phyloP scores from a whole-genome alignment of 2,113 vertebrate species.

The Ciconia boyciana region DNA sequence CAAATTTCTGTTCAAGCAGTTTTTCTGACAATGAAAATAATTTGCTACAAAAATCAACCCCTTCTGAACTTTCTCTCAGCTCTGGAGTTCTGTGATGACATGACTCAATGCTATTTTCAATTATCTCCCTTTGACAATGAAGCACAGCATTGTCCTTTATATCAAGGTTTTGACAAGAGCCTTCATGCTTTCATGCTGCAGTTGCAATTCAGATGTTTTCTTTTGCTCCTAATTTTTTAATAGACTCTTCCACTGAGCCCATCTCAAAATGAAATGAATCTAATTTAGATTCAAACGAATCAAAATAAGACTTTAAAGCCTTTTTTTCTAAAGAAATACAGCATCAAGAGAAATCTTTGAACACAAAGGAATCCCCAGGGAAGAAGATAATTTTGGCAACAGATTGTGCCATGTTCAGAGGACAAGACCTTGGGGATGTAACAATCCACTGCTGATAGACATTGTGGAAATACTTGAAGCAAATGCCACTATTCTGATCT shows the following conservation, averaged over 20 bases:
- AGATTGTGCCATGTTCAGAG: not conserved
- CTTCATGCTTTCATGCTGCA: not conserved
- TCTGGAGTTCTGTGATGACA: not conserved
- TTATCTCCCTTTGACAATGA: constrained; percentile 17
- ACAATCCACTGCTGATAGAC: not conserved
- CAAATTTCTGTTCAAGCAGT: not conserved
- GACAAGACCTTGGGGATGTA: not conserved
- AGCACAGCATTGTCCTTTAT: not conserved
- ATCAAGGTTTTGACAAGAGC: not conserved
- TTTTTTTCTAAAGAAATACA: not conserved
- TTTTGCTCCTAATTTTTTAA: constrained; percentile 20
- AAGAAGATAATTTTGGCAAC: not conserved
- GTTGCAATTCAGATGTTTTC: constrained; percentile 6
- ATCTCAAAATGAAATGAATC: not conserved
- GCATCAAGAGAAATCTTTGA: not conserved
- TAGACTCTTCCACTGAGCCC: not conserved
- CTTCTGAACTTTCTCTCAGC: not conserved
- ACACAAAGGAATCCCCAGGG: not conserved
- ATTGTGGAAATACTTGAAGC: not conserved
- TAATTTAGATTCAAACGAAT: not conserved
- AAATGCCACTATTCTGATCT: not conserved
- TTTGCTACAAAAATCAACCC: not conserved
- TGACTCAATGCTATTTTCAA: constrained; percentile 1
- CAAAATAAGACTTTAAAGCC: not conserved
- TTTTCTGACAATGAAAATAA: constrained; percentile 8